Evolutionary conservation across 2,113 vertebrate genomes (phyloP).

Genomic region (Choloepus hoffmanni): DNA sequence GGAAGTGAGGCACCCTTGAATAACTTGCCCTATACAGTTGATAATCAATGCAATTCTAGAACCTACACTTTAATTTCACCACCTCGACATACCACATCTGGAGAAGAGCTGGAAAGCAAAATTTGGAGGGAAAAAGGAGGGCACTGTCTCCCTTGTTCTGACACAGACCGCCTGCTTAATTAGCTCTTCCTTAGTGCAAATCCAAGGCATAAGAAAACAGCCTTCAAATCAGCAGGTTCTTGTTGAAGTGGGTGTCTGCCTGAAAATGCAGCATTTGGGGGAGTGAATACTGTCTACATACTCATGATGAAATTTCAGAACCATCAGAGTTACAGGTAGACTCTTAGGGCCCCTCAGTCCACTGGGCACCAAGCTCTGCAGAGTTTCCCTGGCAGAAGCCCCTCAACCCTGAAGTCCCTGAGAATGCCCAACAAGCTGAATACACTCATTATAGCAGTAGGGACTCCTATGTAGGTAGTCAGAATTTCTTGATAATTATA

Average conservation of each 20-base stretch:
- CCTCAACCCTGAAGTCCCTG: background rate
- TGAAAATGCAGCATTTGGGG: background rate
- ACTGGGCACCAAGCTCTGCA: background rate
- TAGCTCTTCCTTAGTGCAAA: background rate
- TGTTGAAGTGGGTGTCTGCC: background rate
- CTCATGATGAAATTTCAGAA: background rate
- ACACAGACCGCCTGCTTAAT: background rate
- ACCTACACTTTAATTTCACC: background rate
- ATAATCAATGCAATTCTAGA: background rate
- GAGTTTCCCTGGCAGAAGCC: background rate
- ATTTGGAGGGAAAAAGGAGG: rapidly evolving
- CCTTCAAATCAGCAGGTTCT: background rate
- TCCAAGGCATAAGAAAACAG: background rate
- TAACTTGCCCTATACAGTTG: background rate
- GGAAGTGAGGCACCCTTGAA: background rate
- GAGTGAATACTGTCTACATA: background rate
- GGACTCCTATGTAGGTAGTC: background rate
- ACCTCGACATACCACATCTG: rapidly evolving
- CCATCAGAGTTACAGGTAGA: background rate
- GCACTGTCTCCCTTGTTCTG: rapidly evolving
- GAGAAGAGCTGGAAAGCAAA: background rate
- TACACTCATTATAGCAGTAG: background rate
- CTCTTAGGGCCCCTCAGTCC: background rate
- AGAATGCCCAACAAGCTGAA: background rate
- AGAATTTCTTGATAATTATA: background rate